Conservation (phyloP, 1,140 invertebrate species). For the Stegodyphus dumicola region DNA sequence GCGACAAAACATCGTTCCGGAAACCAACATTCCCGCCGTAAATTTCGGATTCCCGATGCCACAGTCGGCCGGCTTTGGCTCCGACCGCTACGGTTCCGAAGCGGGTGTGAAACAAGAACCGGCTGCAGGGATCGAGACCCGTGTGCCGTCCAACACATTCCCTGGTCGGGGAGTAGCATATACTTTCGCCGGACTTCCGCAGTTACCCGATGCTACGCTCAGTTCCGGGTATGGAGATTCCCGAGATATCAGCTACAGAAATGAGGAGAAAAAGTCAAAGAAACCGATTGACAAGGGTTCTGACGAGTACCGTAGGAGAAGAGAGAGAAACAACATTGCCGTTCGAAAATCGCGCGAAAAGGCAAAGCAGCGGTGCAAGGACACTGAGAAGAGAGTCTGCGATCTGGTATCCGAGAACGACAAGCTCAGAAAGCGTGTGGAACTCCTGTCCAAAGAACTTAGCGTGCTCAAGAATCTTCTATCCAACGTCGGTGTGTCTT, state of each 20-base stretch:
- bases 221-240: constrained; percentile 1
- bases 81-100: constrained; percentile 62
- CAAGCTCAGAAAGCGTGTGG: constrained; percentile 88
- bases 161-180: constrained; percentile 19
- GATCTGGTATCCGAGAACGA: constrained; percentile 92
- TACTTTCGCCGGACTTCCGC: constrained; percentile 4
- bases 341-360: constrained; percentile 96
- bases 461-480: constrained; percentile 85
- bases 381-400: constrained; percentile 95
- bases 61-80: constrained; percentile 56
- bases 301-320: constrained; percentile 90
- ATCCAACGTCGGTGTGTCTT: constrained; percentile 63
- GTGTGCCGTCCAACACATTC: constrained; percentile 27
- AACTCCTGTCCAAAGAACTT: constrained; percentile 91
- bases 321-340: constrained; percentile 96
- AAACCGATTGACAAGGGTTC: constrained; percentile 83
- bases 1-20: neutral
- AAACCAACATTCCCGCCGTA: constrained; percentile 21
- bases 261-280: constrained; percentile 53
- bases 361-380: constrained; percentile 91
- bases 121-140: constrained; percentile 45
- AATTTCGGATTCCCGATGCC: constrained; percentile 47
- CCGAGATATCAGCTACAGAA: neutral
- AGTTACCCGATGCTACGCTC: constrained; percentile 5
- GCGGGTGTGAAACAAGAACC: constrained; percentile 62